phyloP scores from a whole-genome alignment of 2,797 vertebrate species.

The Labeo calbasu region DNA sequence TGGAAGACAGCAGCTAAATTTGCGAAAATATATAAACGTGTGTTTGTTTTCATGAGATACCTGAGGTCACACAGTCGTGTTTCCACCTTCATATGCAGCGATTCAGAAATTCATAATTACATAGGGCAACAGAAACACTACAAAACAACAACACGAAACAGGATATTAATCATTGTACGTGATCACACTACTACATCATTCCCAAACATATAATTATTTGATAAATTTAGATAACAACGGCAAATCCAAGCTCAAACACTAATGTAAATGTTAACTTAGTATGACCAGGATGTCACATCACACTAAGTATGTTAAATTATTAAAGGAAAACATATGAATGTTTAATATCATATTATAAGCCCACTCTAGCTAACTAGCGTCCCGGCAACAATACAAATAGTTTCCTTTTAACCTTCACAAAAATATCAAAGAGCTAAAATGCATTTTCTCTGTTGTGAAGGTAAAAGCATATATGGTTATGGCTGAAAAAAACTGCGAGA shows the following conservation, averaged over 20 bases:
- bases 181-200: neutral
- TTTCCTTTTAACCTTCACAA: neutral
- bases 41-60: neutral
- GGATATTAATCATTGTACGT: conserved; percentile 18
- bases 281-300: neutral
- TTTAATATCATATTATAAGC: neutral
- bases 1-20: neutral
- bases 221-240: neutral
- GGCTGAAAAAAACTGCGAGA: neutral
- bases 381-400: neutral
- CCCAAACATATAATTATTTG: neutral
- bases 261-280: neutral
- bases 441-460: neutral
- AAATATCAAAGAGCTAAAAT: neutral
- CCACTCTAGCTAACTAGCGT: neutral
- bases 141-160: conserved; percentile 16
- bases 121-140: neutral
- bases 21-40: neutral
- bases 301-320: conserved; percentile 6
- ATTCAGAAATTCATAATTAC: conserved; percentile 20
- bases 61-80: neutral
- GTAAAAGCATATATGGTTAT: neutral
- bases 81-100: neutral
- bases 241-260: neutral
- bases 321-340: conserved; percentile 12